Percentiles rank a stretch among this genome's conserved stretches.
These are phyloP conservation scores for Tamias sibiricus DNA, from an alignment of 2,113 vertebrate species.

Conservation along the genomic window DNA sequence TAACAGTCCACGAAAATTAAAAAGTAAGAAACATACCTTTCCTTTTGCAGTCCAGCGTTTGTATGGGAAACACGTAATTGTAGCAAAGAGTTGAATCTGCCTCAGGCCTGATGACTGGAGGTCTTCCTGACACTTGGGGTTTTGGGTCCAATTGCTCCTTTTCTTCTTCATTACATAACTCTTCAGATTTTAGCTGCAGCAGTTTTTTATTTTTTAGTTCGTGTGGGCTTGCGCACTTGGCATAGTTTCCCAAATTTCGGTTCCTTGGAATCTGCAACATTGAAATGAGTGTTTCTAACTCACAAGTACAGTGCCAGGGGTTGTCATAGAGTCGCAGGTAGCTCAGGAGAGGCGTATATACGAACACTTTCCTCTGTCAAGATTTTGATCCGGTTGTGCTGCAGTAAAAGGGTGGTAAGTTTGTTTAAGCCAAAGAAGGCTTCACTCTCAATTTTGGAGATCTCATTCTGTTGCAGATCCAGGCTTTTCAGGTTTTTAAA, in stretches of 20 bases:
- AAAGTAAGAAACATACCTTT: slow-evolving; percentile 91
- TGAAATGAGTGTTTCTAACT: slow-evolving; percentile 93
- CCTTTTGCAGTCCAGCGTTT: slow-evolving; percentile 92
- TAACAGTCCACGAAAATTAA: background rate
- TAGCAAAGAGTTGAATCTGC: slow-evolving; percentile 92
- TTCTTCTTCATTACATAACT: slow-evolving; percentile 88
- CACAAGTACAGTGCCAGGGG: slow-evolving; percentile 95
- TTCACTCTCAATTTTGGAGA: slow-evolving; percentile 91
- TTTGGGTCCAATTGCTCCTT: slow-evolving; percentile 61
- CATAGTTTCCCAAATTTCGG: slow-evolving; percentile 95
- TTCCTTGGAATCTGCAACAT: slow-evolving; percentile 95
- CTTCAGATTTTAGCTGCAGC: slow-evolving; percentile 89
- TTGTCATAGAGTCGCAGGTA: slow-evolving; percentile 97
- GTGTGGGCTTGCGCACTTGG: slow-evolving; percentile 91
- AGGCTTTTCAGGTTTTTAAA: slow-evolving; percentile 93
- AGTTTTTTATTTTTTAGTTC: slow-evolving; percentile 90
- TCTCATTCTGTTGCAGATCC: slow-evolving; percentile 96
- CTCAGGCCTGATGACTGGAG: slow-evolving; percentile 82
- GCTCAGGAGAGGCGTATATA: slow-evolving; percentile 91
- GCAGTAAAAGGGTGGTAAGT: slow-evolving; percentile 95
- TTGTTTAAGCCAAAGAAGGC: slow-evolving; percentile 94
- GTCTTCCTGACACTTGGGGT: slow-evolving; percentile 69
- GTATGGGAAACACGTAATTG: slow-evolving; percentile 93
- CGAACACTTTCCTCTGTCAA: slow-evolving; percentile 93
- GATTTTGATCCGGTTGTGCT: slow-evolving; percentile 93